These are phyloP conservation scores for Sycophaga agraensis DNA, from an alignment of 1,140 invertebrate genomes.

Conservation along the genomic window DNA sequence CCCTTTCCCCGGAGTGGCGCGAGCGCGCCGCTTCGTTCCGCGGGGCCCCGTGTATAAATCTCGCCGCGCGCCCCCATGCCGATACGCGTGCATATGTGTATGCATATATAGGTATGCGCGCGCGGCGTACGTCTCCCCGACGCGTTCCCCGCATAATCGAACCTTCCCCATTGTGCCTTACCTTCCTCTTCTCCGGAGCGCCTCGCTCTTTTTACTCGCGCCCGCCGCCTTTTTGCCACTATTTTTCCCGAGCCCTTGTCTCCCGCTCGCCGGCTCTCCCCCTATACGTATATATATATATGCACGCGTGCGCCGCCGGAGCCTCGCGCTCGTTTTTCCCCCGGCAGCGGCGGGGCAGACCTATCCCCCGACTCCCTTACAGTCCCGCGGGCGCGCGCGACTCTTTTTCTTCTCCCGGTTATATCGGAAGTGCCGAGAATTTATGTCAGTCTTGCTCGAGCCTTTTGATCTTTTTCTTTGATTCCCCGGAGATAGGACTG, in stretches of 20 bases:
- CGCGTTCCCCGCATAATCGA: conserved; percentile 32
- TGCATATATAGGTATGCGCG: background rate
- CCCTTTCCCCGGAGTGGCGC: conserved; percentile 8
- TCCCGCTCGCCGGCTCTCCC: background rate
- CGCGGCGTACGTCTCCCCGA: conserved; percentile 24
- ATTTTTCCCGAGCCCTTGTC: no score
- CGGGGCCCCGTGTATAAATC: conserved; percentile 8
- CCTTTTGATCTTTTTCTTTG: background rate
- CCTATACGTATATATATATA: no score
- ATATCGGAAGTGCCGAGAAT: conserved; percentile 24
- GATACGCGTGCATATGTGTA: conserved; percentile 3
- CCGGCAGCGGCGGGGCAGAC: no score
- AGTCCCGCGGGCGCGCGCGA: background rate
- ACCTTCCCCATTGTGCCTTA: conserved; percentile 30
- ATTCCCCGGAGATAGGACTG: background rate
- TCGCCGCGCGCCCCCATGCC: background rate
- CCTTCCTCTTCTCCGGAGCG: conserved; percentile 1
- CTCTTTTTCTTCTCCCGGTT: background rate
- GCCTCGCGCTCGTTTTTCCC: background rate
- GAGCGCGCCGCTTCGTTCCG: conserved; percentile 7
- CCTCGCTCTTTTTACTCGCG: background rate
- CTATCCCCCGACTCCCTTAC: background rate
- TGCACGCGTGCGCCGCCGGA: no score
- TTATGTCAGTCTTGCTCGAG: no score
- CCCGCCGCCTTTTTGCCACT: background rate